phyloP scores from a whole-genome alignment of 2,113 vertebrate species.

The Oryctolagus cuniculus region DNA sequence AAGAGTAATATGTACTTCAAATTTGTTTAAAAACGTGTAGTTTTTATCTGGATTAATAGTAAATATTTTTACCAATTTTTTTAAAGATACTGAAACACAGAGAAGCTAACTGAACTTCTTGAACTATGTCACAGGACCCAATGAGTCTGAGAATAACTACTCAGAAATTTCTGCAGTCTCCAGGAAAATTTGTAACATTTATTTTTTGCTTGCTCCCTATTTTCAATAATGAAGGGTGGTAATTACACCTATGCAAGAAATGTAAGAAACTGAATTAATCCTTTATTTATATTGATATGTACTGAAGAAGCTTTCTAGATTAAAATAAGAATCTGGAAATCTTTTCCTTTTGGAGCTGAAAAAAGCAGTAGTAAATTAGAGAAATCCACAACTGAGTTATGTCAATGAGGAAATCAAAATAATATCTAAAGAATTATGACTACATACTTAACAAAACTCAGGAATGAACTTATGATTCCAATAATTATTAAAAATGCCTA shows the following conservation, averaged over 20 bases:
- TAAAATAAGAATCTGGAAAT: too few species aligned
- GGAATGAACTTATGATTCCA: background rate
- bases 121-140: background rate
- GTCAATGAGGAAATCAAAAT: slow-evolving; percentile 1
- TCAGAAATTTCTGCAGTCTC: slow-evolving; percentile 21
- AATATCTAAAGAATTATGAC: background rate
- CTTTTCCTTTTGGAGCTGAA: background rate
- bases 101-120: slow-evolving; percentile 32
- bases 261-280: background rate
- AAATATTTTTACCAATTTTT: background rate
- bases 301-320: background rate
- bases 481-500: slow-evolving; percentile 46
- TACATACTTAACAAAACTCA: slow-evolving; percentile 48
- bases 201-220: background rate
- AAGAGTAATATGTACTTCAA: background rate
- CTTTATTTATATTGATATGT: background rate
- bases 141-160: background rate
- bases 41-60: background rate
- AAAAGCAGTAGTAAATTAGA: background rate
- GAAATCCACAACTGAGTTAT: background rate
- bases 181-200: background rate
- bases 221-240: slow-evolving; percentile 12
- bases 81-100: background rate
- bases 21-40: slow-evolving; percentile 1
- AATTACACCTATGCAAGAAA: background rate